Conservation (phyloP, 2,888 invertebrate genomes). For the Ligdia adustata region DNA sequence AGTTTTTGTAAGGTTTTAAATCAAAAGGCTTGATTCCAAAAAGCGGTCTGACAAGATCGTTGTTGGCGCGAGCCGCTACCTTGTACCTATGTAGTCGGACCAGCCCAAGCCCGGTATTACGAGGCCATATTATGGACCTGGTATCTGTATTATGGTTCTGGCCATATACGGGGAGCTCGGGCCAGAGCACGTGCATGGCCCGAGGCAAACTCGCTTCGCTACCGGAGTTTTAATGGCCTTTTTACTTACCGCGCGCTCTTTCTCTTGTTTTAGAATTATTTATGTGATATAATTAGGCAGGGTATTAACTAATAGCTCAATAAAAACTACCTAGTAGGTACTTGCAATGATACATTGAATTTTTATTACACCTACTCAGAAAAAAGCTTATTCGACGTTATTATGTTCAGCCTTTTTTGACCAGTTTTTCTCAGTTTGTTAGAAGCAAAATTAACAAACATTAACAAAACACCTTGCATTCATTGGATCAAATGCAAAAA, state of each 20-base stretch:
- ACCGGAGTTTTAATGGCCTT: constrained; percentile 73
- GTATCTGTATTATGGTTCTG: constrained; percentile 23
- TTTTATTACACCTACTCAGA: no score
- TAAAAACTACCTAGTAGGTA: constrained; percentile 1
- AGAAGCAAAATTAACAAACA: no score
- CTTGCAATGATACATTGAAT: no score
- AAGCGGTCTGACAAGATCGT: constrained; percentile 68
- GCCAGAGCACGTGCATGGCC: constrained; percentile 53
- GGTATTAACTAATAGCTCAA: constrained; percentile 28
- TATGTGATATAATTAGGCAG: constrained; percentile 42
- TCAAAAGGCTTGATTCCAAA: constrained; percentile 54
- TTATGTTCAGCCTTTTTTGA: no score
- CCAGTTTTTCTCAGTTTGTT: no score
- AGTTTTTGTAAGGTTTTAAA: constrained; percentile 37
- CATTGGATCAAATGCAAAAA: no score
- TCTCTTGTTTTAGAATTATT: constrained; percentile 48
- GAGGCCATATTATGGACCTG: constrained; percentile 17
- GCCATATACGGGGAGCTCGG: constrained; percentile 49
- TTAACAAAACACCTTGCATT: no score
- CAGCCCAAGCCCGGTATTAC: constrained; percentile 10
- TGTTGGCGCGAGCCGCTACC: constrained; percentile 48
- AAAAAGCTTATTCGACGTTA: no score
- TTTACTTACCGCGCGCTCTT: constrained; percentile 51
- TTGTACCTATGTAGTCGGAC: constrained; percentile 20
- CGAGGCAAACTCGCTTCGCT: constrained; percentile 57